phyloP scores from a whole-genome alignment of 2,113 vertebrate genomes.

The Galbula dea region DNA sequence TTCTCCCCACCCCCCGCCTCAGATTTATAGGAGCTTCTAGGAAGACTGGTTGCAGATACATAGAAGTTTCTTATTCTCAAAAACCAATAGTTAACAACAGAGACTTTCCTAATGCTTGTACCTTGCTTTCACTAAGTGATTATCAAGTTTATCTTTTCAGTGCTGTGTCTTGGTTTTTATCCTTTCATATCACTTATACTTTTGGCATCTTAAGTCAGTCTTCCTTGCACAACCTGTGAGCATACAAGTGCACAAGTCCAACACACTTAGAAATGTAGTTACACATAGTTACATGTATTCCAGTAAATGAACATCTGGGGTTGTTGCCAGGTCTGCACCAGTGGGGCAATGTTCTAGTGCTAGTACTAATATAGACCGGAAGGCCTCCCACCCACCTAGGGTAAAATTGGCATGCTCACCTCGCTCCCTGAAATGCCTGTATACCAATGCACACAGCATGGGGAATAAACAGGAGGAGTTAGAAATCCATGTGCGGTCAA shows the following conservation, averaged over 20 bases:
- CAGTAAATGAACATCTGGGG: neutral
- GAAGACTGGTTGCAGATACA: neutral
- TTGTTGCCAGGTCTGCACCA: no score
- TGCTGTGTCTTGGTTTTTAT: neutral
- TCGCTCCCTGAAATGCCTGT: no score
- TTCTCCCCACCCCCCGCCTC: neutral
- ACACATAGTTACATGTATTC: neutral
- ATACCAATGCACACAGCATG: no score
- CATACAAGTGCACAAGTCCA: neutral
- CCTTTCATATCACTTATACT: neutral
- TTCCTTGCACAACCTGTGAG: neutral
- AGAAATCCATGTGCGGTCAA: no score
- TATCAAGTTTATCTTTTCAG: neutral
- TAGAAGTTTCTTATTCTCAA: neutral
- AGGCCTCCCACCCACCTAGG: no score
- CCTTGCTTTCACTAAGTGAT: no score
- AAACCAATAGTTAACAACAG: neutral
- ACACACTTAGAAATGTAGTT: neutral
- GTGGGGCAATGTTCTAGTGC: no score
- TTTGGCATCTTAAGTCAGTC: neutral
- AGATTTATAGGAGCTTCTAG: neutral
- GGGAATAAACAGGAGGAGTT: no score
- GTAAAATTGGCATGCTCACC: no score
- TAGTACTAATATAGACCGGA: no score
- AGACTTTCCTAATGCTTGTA: neutral